Evolutionary conservation across 2,113 vertebrate genomes (phyloP).

Genomic region (Pterocles gutturalis): DNA sequence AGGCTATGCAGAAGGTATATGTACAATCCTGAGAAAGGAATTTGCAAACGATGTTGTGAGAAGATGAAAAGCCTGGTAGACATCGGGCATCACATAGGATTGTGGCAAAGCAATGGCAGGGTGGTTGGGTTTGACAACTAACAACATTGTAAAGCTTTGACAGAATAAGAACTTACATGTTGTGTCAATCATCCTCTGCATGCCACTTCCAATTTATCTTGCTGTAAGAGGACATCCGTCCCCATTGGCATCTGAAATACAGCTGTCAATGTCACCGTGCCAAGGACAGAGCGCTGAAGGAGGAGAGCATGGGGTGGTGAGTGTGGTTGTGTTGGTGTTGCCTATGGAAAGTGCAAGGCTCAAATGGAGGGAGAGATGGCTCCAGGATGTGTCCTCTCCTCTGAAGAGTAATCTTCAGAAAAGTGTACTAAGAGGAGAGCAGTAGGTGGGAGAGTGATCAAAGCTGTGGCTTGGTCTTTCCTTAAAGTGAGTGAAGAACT

Average conservation of each 20-base stretch:
- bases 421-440: background rate
- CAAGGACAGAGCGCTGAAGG: constrained; percentile 31
- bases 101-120: constrained; percentile 22
- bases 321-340: background rate
- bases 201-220: constrained; percentile 63
- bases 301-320: background rate
- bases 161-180: constrained; percentile 71
- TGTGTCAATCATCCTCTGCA: constrained; percentile 63
- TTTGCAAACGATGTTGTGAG: background rate
- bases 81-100: constrained; percentile 56
- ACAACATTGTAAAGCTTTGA: constrained; percentile 62
- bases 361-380: background rate
- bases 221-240: constrained; percentile 32
- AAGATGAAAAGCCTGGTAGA: constrained; percentile 58
- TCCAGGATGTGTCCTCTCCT: background rate
- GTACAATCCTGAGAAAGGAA: background rate
- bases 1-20: constrained; percentile 30
- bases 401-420: background rate
- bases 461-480: accelerated
- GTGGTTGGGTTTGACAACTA: constrained; percentile 62
- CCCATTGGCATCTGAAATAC: constrained; percentile 41
- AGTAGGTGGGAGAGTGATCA: background rate
- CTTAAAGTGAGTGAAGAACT: background rate
- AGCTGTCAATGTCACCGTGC: constrained; percentile 46
- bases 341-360: background rate